A percentile compares a stretch with the other conserved stretches of the same genome.
Evolutionary conservation across 2,888 invertebrate genomes (phyloP).

Genomic region (Torymus tubicola): DNA sequence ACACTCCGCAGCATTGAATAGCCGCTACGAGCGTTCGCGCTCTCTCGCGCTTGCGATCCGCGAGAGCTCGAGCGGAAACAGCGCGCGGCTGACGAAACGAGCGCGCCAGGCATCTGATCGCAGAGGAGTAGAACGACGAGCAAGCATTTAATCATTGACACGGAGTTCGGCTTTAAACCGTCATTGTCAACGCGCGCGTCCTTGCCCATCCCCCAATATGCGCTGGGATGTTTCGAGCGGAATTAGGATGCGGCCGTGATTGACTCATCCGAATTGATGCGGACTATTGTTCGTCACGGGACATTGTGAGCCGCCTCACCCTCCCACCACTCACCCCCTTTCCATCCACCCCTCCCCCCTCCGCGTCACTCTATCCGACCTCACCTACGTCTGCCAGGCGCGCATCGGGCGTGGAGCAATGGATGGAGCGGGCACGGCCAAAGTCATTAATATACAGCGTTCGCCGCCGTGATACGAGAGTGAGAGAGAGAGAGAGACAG

Average conservation of each 20-base stretch:
- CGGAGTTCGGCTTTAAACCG: constrained; percentile 49
- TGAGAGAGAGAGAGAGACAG: background rate
- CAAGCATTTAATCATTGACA: constrained; percentile 56
- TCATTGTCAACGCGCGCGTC: constrained; percentile 49
- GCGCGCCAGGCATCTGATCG: background rate
- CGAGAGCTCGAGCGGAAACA: too few species aligned
- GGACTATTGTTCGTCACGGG: constrained; percentile 59
- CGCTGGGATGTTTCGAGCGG: constrained; percentile 52
- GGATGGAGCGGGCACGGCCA: constrained; percentile 36
- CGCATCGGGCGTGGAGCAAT: background rate
- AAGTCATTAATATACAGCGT: constrained; percentile 64
- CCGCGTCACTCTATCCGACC: too few species aligned
- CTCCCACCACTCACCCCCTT: too few species aligned
- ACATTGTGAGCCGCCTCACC: constrained; percentile 45
- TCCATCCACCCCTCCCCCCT: too few species aligned
- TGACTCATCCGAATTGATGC: constrained; percentile 70
- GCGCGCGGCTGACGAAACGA: too few species aligned
- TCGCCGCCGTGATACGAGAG: constrained; percentile 26
- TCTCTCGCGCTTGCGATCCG: too few species aligned
- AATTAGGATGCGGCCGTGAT: constrained; percentile 66
- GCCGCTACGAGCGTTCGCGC: too few species aligned
- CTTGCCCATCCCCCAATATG: constrained; percentile 38
- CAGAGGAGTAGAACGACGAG: background rate
- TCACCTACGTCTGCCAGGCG: constrained; percentile 22
- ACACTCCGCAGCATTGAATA: too few species aligned